A percentile compares a stretch with the other conserved stretches of the same genome.
phyloP scores from a whole-genome alignment of 2,888 invertebrate genomes.

The Apotomis turbidana region DNA sequence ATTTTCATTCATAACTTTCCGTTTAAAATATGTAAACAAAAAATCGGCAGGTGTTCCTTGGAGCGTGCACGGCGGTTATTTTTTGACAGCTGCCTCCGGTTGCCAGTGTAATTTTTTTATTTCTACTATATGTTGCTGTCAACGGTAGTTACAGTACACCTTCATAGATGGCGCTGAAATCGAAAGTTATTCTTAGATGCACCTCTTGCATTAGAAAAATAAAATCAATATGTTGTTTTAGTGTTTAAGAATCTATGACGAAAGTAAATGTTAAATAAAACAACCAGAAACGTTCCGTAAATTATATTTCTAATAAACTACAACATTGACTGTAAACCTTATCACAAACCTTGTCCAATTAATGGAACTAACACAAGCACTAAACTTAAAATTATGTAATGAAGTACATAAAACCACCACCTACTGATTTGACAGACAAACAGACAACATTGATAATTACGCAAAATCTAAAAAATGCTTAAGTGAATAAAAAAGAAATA shows the following conservation, averaged over 20 bases:
- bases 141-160: background rate
- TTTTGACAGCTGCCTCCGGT: conserved; percentile 50
- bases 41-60: conserved; percentile 66
- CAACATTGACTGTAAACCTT: conserved; percentile 18
- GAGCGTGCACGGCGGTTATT: conserved; percentile 60
- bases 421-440: conserved; percentile 3
- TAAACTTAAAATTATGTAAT: conserved; percentile 13
- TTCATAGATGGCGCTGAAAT: conserved; percentile 19
- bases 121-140: conserved; percentile 25
- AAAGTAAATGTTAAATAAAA: conserved; percentile 21
- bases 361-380: conserved; percentile 13
- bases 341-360: conserved; percentile 30
- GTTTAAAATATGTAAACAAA: conserved; percentile 65
- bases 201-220: background rate
- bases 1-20: conserved; percentile 65
- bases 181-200: conserved; percentile 16
- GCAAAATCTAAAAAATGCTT: background rate
- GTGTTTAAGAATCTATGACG: background rate
- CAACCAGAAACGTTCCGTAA: conserved; percentile 28
- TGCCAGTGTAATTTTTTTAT: conserved; percentile 25
- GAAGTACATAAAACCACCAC: conserved; percentile 30
- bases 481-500: background rate
- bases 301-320: conserved; percentile 32
- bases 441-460: conserved; percentile 1
- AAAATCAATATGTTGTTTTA: conserved; percentile 9